Percentiles rank a stretch among this genome's conserved stretches.
These are phyloP conservation scores for Diloba caeruleocephala DNA, from an alignment of 2,888 invertebrate genomes.

Conservation along the genomic window DNA sequence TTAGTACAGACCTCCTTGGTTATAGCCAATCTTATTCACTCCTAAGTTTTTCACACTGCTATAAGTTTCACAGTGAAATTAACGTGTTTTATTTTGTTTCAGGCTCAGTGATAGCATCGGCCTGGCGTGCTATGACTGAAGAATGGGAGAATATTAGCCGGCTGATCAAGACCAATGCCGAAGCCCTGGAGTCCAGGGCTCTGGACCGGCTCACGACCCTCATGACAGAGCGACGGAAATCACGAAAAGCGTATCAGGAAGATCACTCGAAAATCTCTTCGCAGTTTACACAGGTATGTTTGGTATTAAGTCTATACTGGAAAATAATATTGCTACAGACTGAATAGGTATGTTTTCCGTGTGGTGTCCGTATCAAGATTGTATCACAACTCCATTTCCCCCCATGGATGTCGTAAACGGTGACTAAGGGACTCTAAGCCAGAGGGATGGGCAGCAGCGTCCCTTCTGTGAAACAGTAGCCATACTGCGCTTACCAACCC, in stretches of 20 bases:
- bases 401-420: too few species aligned
- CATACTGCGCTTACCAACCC: too few species aligned
- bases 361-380: too few species aligned
- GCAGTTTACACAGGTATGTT: constrained; percentile 92
- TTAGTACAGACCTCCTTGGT: too few species aligned
- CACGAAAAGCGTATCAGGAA: constrained; percentile 96
- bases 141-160: constrained; percentile 96
- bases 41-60: not conserved
- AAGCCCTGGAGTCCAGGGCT: constrained; percentile 94
- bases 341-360: too few species aligned
- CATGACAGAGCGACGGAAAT: constrained; percentile 95
- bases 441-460: too few species aligned
- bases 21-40: not conserved
- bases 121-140: constrained; percentile 96
- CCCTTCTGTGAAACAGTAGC: too few species aligned
- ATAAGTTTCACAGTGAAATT: not conserved
- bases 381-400: too few species aligned
- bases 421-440: too few species aligned
- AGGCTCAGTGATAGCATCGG: constrained; percentile 91
- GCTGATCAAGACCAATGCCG: constrained; percentile 95
- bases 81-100: constrained; percentile 17
- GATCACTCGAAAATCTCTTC: constrained; percentile 95
- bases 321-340: not conserved
- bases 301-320: too few species aligned
- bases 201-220: constrained; percentile 94